Base-by-base conservation (phyloP, 2,113 vertebrate genomes). In the Xyliphius kryptos region DNA sequence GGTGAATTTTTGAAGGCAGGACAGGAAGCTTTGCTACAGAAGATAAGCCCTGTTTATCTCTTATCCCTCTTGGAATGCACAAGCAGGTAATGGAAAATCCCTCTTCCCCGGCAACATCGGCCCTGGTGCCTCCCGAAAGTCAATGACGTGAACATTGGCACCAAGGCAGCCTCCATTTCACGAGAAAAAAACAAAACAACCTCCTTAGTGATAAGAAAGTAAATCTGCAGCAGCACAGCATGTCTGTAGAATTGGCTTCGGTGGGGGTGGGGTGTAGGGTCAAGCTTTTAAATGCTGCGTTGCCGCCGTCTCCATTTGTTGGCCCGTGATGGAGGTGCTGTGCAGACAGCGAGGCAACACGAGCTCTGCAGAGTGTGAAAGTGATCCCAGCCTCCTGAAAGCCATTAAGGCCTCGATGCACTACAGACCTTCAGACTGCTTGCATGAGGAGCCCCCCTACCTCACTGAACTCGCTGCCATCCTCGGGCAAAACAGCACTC, bases 1-100 rank as follows among this genome's bases (percentile, higher is more conserved):
- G 22, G 22, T 3, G 22, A 26, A 26, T n/a, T n/a, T n/a, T n/a
- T n/a, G n/a, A n/a, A n/a, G n/a, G n/a, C n/a, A n/a, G 15, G 60
- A 51, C 26, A 66, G 54, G 53, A 72, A 68, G 53, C 61, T 44
- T 65, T 60, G 26, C 36, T 17, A 50, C 51, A 55, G 6, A 55
- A 41, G 67, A 75, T 67, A 67, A 69, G 38, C n/a, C 2, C 63
- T 67, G 38, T 67, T 75, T 72, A 69, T 71, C 58, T 16, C 55
- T 9, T 43, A 19, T 11, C 55, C 38, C 63, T 13, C 21, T 50
- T 56, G 63, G 55, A 67, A 72, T 67, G 60, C 46, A 16, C 12
- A 22, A 56, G 58, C 63, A 70, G 60, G 70, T 70, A 61, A 69
- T 75, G 67, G 74, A 72, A 75, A 72, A 63, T 48, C 9, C 40